phyloP scores from a whole-genome alignment of 2,113 vertebrate species.

The Erythrolamprus reginae region DNA sequence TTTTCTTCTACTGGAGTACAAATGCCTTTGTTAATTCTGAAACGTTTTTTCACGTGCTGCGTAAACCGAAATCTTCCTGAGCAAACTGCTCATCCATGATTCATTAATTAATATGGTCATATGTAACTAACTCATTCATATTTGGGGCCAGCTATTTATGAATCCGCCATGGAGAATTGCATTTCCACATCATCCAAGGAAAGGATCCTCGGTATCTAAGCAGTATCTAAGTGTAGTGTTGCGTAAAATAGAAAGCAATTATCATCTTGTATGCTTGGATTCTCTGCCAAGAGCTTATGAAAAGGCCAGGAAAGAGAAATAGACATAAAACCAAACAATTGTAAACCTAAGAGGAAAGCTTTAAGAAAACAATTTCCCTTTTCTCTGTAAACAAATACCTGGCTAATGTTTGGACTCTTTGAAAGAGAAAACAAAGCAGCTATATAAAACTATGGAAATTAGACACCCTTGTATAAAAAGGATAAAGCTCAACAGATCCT shows the following conservation, averaged over 20 bases:
- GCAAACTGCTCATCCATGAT: background rate
- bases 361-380: constrained; percentile 1
- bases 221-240: background rate
- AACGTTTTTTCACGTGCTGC: background rate
- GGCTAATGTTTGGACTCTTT: background rate
- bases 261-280: background rate
- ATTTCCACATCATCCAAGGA: background rate
- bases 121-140: background rate
- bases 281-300: background rate
- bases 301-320: background rate
- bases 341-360: background rate
- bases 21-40: background rate
- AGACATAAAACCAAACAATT: background rate
- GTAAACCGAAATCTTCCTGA: background rate
- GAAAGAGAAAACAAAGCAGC: background rate
- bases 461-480: background rate
- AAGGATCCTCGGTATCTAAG: background rate
- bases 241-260: background rate
- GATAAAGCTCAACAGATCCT: background rate
- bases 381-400: background rate
- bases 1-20: background rate
- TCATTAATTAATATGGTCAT: background rate
- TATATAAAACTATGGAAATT: background rate
- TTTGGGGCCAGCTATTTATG: background rate
- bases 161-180: background rate